Conservation (phyloP, 2,888 invertebrate genomes). For the Sisyra nigra region DNA sequence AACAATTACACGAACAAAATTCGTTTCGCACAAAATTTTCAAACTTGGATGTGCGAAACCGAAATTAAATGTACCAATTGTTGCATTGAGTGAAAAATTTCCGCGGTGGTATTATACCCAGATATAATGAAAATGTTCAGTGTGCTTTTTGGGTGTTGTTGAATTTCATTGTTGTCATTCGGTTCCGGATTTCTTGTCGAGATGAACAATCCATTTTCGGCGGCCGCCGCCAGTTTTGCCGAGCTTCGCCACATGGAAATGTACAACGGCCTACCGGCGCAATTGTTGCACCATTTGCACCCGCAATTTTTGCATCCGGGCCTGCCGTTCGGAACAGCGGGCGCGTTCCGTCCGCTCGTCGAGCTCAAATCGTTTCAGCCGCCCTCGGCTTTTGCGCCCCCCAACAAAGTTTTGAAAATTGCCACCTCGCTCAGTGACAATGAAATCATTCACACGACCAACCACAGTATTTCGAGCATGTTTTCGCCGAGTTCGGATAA, state of each 20-base stretch:
- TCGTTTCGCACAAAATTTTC: no score
- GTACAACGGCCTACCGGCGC: constrained; percentile 43
- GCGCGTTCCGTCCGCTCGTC: constrained; percentile 40
- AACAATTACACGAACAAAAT: no score
- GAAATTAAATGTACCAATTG: no score
- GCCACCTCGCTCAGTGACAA: constrained; percentile 19
- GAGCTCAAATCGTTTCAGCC: constrained; percentile 34
- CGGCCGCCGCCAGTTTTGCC: constrained; percentile 32
- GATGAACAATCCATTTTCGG: constrained; percentile 40
- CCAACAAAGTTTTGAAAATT: constrained; percentile 41
- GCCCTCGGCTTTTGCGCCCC: constrained; percentile 52
- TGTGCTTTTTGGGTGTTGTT: no score
- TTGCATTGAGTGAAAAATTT: no score
- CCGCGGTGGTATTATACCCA: no score
- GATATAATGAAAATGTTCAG: no score
- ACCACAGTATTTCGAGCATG: constrained; percentile 19
- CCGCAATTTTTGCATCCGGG: constrained; percentile 54
- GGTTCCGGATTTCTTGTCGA: no score
- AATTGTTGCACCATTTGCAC: constrained; percentile 53
- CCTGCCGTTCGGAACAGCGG: constrained; percentile 39
- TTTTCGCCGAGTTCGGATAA: constrained; percentile 26
- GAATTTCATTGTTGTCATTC: no score
- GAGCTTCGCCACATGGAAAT: constrained; percentile 33
- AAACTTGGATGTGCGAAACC: no score
- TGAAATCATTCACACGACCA: constrained; percentile 8